Evolutionary conservation across 2,888 invertebrate genomes (phyloP), one percentile per base, ranked within the genome.

Genomic region (Heliothis peltigera): DNA sequence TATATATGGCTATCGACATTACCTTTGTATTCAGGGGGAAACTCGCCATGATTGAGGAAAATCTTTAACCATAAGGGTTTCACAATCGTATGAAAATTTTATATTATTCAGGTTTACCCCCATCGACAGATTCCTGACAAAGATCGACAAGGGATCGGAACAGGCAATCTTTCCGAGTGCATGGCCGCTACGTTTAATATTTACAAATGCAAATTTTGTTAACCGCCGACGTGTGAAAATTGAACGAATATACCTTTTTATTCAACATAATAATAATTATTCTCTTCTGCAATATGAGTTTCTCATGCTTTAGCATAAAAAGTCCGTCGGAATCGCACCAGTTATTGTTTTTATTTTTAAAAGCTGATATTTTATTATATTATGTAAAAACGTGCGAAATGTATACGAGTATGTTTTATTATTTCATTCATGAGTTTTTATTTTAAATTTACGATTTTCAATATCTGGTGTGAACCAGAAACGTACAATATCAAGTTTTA

Each of bases 91-190:
- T 74, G 57, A 54, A 68, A 46, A 49, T 57, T 74, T 54, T 74
- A 75, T 69, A 35, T 68, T 60, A 64, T 75, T 63, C 49, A 48
- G 46, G 44, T 53, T 52, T 17, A 17, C 48, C n/a, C 28, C 55
- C 32, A 54, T 73, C 59, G 72, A 60, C 56, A 63, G 64, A 4
- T 10, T 70, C 15, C 55, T 64, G 75, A 75, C 56, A 73, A 60
- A 70, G 75, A 73, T 73, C 75, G 72, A 73, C 70, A 75, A 46
- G 70, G 75, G 75, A 70, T 75, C 39, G 60, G 42, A 46, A 32
- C 48, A 15, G 53, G 59, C 72, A 73, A 73, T 73, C 64, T 75
- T 73, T 55, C 21, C 52, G 21, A 73, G 70, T 75, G 72, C 64
- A 70, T 60, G 18, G 42, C 19, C 53, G 44, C 42, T 53, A 43